phyloP scores from a whole-genome alignment of 2,797 vertebrate species.

The Xyrichtys novacula region DNA sequence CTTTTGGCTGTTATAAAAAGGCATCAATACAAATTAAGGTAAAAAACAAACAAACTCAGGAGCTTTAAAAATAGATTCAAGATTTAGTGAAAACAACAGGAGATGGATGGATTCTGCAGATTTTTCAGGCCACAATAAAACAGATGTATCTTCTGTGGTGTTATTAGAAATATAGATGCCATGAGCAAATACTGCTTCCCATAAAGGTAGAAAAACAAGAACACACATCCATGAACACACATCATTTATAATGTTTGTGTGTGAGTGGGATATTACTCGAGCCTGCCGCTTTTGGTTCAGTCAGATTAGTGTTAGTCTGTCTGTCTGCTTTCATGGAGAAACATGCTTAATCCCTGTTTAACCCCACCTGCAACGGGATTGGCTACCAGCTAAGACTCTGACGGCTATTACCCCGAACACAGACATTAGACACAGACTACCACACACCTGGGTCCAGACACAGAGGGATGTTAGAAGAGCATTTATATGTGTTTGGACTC shows the following conservation, averaged over 20 bases:
- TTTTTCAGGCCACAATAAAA: too few relatives aligned
- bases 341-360: conserved; percentile 71
- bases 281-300: conserved; percentile 57
- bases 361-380: conserved; percentile 73
- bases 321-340: conserved; percentile 74
- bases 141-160: background rate
- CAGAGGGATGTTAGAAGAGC: background rate
- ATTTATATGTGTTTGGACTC: conserved; percentile 8
- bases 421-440: conserved; percentile 49
- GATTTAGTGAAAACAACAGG: too few relatives aligned
- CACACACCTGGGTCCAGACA: conserved; percentile 57
- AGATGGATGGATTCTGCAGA: too few relatives aligned
- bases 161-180: background rate
- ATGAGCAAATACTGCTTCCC: conserved; percentile 10
- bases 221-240: conserved; percentile 28
- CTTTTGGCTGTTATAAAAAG: too few relatives aligned
- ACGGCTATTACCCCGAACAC: conserved; percentile 48
- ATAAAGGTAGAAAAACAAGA: conserved; percentile 18
- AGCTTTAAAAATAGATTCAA: too few relatives aligned
- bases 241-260: conserved; percentile 24
- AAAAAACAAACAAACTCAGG: too few relatives aligned
- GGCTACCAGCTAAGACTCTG: conserved; percentile 62
- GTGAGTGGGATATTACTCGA: conserved; percentile 62
- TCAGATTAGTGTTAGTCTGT: conserved; percentile 75
- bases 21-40: too few relatives aligned